Evolutionary conservation across 2,888 invertebrate genomes (phyloP), one percentile per base, ranked within the genome.

Genomic region (Mesodorylaimus sp.): DNA sequence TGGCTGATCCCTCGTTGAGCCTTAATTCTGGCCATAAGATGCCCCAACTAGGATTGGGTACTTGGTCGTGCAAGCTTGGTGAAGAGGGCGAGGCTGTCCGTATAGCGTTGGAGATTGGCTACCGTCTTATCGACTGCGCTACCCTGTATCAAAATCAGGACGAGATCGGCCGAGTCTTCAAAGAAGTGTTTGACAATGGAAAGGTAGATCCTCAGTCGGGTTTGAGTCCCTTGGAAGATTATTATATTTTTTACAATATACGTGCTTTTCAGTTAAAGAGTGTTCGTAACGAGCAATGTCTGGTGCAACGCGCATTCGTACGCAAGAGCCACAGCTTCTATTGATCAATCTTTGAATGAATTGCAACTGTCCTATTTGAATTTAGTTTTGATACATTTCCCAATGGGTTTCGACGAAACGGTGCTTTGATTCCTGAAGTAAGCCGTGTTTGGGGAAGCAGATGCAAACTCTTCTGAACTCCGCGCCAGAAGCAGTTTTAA

Each of bases 401-500:
- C 64, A 7, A 21, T 32, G 26, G 53, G 54, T 16, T 47, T 42
- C 45, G 5, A 47, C 7, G 47, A 47, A 23, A 21, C n/a, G 7
- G 45, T 21, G 5, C 24, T 24, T 27, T 7, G 19, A 26, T 45
- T 45, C 19, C 45, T 87, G 87, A 70, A 73, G 86, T n/a, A n/a
- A n/a, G n/a, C n/a, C n/a, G n/a, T n/a, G n/a, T n/a, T n/a, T n/a
- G n/a, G n/a, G n/a, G n/a, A n/a, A n/a, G n/a, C n/a, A n/a, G n/a
- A n/a, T n/a, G n/a, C n/a, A n/a, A n/a, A n/a, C n/a, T n/a, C n/a
- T n/a, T n/a, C n/a, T n/a, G n/a, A n/a, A n/a, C n/a, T n/a, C n/a
- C n/a, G n/a, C n/a, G n/a, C n/a, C n/a, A n/a, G n/a, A n/a, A n/a
- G n/a, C n/a, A n/a, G n/a, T n/a, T n/a, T n/a, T n/a, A n/a, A n/a